phyloP scores from a whole-genome alignment of 2,888 invertebrate species.

The Tenthredo scrophulariae region DNA sequence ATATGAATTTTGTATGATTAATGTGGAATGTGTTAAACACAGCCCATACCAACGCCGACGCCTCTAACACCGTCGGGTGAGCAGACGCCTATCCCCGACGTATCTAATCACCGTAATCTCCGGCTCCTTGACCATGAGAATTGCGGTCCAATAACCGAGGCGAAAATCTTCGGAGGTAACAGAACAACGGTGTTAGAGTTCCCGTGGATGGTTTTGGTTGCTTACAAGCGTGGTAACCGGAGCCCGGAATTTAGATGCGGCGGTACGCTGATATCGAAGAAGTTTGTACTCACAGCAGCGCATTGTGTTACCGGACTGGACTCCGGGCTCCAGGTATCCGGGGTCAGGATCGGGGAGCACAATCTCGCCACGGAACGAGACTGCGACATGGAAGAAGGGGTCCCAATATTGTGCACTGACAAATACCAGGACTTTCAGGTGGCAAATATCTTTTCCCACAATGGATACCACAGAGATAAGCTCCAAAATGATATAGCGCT shows the following conservation, averaged over 20 bases:
- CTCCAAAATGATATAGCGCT: slow-evolving; percentile 83
- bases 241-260: slow-evolving; percentile 71
- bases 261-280: slow-evolving; percentile 80
- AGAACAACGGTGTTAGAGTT: slow-evolving; percentile 83
- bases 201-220: slow-evolving; percentile 89
- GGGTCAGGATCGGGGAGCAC: slow-evolving; percentile 84
- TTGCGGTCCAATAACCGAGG: slow-evolving; percentile 81
- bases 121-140: slow-evolving; percentile 72
- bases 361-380: slow-evolving; percentile 77
- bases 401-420: slow-evolving; percentile 75
- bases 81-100: slow-evolving; percentile 70
- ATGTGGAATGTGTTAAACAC: not conserved
- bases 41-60: not conserved
- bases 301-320: slow-evolving; percentile 79
- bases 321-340: slow-evolving; percentile 68
- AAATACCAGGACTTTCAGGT: slow-evolving; percentile 80
- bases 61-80: not conserved
- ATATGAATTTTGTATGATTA: not conserved
- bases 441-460: slow-evolving; percentile 79
- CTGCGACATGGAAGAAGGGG: slow-evolving; percentile 78
- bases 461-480: slow-evolving; percentile 78
- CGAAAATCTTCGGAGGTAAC: slow-evolving; percentile 83
- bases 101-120: slow-evolving; percentile 76
- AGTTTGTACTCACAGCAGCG: slow-evolving; percentile 82
- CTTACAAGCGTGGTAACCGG: slow-evolving; percentile 78